Evolutionary conservation across 2,888 invertebrate species (phyloP).

Genomic region (Ischnus inquisitorius): DNA sequence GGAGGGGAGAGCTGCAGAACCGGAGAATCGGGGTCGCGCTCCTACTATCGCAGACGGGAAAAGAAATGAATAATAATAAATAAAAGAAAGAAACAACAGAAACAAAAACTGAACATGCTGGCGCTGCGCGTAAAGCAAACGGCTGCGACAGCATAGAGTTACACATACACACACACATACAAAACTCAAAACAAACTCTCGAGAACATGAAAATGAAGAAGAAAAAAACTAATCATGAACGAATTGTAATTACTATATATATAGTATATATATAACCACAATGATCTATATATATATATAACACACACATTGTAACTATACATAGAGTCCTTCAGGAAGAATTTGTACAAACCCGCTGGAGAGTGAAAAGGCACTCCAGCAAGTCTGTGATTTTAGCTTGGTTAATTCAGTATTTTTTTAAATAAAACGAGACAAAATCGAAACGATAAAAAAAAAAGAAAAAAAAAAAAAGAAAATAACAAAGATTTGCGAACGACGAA

Average conservation of each 20-base stretch:
- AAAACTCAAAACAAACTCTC: constrained; percentile 40
- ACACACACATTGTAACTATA: constrained; percentile 80
- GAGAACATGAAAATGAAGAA: constrained; percentile 36
- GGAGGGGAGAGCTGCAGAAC: background rate
- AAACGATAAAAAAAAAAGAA: constrained; percentile 68
- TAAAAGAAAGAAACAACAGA: background rate
- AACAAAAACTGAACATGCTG: constrained; percentile 17
- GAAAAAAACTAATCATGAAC: constrained; percentile 53
- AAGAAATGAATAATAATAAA: constrained; percentile 45
- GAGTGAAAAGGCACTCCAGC: constrained; percentile 75
- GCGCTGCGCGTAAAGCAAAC: background rate
- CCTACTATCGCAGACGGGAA: constrained; percentile 25
- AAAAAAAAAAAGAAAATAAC: constrained; percentile 77
- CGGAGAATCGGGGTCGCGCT: constrained; percentile 10
- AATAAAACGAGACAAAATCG: constrained; percentile 73
- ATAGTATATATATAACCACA: constrained; percentile 63
- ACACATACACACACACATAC: constrained; percentile 49
- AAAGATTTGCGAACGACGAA: constrained; percentile 72
- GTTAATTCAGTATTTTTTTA: constrained; percentile 86
- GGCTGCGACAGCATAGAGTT: constrained; percentile 30
- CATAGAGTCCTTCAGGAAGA: constrained; percentile 84
- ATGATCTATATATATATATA: constrained; percentile 70
- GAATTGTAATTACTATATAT: constrained; percentile 78
- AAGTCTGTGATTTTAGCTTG: constrained; percentile 86
- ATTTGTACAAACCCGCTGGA: constrained; percentile 84